Evolutionary conservation across 2,888 invertebrate species (phyloP), one percentile per base, ranked within the genome.

Genomic region (Bursaphelenchus okinawaensis): DNA sequence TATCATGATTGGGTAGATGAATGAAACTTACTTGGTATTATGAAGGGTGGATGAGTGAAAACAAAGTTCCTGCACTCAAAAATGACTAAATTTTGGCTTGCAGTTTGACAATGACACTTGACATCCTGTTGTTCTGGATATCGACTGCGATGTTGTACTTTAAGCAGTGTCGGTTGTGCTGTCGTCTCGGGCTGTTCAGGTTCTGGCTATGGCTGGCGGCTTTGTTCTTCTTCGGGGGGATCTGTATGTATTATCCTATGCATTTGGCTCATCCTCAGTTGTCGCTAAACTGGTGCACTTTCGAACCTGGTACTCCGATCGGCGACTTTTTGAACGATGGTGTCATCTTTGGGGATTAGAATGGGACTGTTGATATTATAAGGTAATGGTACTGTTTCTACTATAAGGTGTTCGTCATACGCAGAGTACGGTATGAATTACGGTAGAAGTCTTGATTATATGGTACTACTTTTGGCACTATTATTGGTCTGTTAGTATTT

Each of bases 101-200:
- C 65, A 77, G 78, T 29, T 69, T 75, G 28, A 79, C 80, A 0
- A 67, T 75, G 3, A 72, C 74, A 40, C 65, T 80, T 9, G 80
- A 80, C 55, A 72, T 78, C 58, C 65, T 76, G 23, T 74, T 80
- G 74, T 80, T 80, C 68, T 77, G 76, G 79, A 71, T 76, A 65
- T 77, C 74, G 31, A 68, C 70, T 27, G 52, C 76, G 51, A 75
- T 74, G 63, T 76, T 71, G 16, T 76, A 75, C 19, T 78, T 75
- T 56, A 68, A 76, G 31, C 80, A 80, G 59, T 78, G 78, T 72
- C 76, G 76, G 27, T 69, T 80, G 20, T 78, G 76, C 55, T 81
- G 78, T 63, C 73, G 77, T n/a, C 60, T 76, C n/a, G 76, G 76
- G 19, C 56, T 62, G 55, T 72, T 65, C 54, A 67, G 62, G 20